These are phyloP conservation scores for Sebastiscus albofasciatus DNA, from an alignment of 2,797 vertebrate species.

Conservation along the genomic window DNA sequence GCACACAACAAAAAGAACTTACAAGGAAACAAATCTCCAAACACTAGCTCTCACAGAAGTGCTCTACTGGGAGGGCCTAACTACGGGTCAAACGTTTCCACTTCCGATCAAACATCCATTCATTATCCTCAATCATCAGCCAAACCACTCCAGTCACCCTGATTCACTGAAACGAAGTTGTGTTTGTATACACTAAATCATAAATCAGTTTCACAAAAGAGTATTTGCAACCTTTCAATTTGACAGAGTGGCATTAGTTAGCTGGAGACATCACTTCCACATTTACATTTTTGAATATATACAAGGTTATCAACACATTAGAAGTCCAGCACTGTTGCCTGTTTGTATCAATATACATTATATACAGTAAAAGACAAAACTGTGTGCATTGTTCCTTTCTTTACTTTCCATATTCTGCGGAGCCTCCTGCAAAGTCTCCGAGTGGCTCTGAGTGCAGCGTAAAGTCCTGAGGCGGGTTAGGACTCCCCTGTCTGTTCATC, in stretches of 20 bases:
- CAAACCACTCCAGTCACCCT: constrained; percentile 21
- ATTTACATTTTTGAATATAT: constrained; percentile 75
- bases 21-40: not conserved
- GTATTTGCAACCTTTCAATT: constrained; percentile 8
- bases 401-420: constrained; percentile 10
- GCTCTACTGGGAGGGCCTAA: constrained; percentile 1
- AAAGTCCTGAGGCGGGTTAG: constrained; percentile 52
- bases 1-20: constrained; percentile 5
- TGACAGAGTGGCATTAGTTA: constrained; percentile 41
- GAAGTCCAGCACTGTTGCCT: constrained; percentile 32
- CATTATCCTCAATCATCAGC: constrained; percentile 25
- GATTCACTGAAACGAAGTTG: constrained; percentile 37
- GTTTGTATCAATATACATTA: constrained; percentile 53
- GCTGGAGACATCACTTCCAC: constrained; percentile 62
- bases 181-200: constrained; percentile 21
- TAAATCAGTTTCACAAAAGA: not conserved
- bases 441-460: not conserved
- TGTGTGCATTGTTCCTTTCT: constrained; percentile 10
- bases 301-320: constrained; percentile 63
- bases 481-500: constrained; percentile 13
- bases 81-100: constrained; percentile 14
- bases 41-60: constrained; percentile 12
- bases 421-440: constrained; percentile 6
- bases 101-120: constrained; percentile 17
- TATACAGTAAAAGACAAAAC: constrained; percentile 43